Conservation (phyloP, 2,888 invertebrate genomes). For the Heliconius ismenius region DNA sequence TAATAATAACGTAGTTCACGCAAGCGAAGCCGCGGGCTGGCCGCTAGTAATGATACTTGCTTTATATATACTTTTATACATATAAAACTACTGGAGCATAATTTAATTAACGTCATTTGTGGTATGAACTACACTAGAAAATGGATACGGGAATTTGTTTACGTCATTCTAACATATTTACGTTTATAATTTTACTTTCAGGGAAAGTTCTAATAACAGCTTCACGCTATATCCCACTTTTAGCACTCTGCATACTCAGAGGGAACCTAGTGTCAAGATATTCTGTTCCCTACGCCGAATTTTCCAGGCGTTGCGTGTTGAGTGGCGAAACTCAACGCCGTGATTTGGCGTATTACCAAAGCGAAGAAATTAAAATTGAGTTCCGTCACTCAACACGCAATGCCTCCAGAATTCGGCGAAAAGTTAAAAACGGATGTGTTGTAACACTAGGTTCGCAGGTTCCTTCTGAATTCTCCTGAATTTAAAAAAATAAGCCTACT, state of each 20-base stretch:
- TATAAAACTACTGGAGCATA: neutral
- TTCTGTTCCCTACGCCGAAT: no score
- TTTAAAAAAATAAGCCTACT: neutral
- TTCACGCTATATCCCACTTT: no score
- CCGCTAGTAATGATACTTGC: neutral
- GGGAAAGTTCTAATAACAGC: no score
- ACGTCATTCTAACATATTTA: constrained; percentile 7
- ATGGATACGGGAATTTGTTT: constrained; percentile 4
- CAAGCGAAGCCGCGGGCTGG: no score
- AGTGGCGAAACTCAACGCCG: no score
- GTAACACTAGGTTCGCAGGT: neutral
- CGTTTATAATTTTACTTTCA: constrained; percentile 1
- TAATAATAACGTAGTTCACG: no score
- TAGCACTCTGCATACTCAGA: no score
- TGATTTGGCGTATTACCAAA: no score
- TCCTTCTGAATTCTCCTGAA: neutral
- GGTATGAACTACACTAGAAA: neutral
- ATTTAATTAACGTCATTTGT: constrained; percentile 23
- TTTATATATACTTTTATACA: neutral
- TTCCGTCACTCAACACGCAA: no score
- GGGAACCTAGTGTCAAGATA: no score
- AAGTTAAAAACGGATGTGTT: neutral
- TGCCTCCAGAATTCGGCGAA: neutral
- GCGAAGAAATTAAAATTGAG: no score
- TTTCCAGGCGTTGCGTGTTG: no score